Evolutionary conservation across 2,888 invertebrate species (phyloP).

Genomic region (Peribatodes rhomboidaria): DNA sequence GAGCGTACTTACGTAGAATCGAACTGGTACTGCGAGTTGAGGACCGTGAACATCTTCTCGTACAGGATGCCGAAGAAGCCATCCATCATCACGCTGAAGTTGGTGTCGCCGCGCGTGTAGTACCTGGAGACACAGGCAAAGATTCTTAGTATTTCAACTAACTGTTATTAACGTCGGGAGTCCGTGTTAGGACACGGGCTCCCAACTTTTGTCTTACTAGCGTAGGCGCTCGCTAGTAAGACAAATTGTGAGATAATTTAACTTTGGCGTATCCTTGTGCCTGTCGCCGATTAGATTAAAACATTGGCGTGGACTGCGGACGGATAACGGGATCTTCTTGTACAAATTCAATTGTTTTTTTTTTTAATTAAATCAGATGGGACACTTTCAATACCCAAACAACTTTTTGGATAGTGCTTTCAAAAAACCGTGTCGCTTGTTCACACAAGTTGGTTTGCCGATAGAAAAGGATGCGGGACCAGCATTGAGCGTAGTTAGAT

Average conservation of each 20-base stretch:
- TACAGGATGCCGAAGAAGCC: slow-evolving; percentile 97
- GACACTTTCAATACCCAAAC: not conserved
- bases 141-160: slow-evolving; percentile 11
- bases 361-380: not conserved
- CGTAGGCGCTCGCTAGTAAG: not conserved
- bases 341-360: too few relatives aligned
- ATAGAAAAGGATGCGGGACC: slow-evolving; percentile 26
- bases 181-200: too few relatives aligned
- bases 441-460: not conserved
- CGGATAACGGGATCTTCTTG: too few relatives aligned
- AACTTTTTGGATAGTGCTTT: not conserved
- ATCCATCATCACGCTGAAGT: slow-evolving; percentile 95
- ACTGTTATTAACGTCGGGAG: not conserved
- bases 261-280: too few relatives aligned
- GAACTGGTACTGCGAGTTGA: slow-evolving; percentile 97
- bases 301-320: too few relatives aligned
- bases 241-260: too few relatives aligned
- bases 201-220: too few relatives aligned
- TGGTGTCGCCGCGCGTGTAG: slow-evolving; percentile 93
- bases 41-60: slow-evolving; percentile 98
- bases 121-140: slow-evolving; percentile 80
- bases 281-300: too few relatives aligned
- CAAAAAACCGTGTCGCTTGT: not conserved
- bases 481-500: not conserved
- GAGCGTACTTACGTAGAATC: slow-evolving; percentile 90